Evolutionary conservation across 1,140 invertebrate species (phyloP).

Genomic region (Andrena cerasifolii): DNA sequence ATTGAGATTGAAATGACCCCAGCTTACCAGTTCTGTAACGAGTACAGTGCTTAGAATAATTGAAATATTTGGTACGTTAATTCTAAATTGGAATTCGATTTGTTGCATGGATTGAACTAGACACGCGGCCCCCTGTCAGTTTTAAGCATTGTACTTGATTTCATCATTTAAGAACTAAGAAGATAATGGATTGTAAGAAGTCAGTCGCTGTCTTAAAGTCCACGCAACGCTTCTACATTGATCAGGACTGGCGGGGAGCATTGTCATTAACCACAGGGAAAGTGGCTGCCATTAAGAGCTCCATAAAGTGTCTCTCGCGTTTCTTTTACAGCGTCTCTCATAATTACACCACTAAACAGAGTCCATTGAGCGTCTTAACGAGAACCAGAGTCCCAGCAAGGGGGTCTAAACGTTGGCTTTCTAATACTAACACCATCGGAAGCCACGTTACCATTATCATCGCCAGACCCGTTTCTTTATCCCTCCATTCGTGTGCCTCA

Average conservation of each 20-base stretch:
- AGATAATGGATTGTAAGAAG: too few relatives aligned
- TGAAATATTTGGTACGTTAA: too few relatives aligned
- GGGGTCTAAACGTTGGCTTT: background rate
- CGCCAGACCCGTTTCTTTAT: background rate
- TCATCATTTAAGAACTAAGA: too few relatives aligned
- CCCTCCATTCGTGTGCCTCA: background rate
- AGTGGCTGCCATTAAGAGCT: conserved; percentile 15
- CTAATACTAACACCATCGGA: background rate
- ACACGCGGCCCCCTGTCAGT: too few relatives aligned
- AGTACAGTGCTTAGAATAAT: too few relatives aligned
- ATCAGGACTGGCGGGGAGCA: background rate
- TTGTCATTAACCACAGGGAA: conserved; percentile 6
- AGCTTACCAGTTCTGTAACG: too few relatives aligned
- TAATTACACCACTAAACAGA: background rate
- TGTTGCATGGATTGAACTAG: too few relatives aligned
- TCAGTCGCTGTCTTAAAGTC: background rate
- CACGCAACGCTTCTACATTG: background rate
- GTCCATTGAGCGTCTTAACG: background rate
- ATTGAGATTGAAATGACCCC: too few relatives aligned
- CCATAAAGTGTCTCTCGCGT: conserved; percentile 5
- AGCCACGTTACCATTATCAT: background rate
- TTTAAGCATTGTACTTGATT: too few relatives aligned
- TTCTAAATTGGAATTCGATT: too few relatives aligned
- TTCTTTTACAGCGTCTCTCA: background rate
- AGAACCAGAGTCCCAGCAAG: conserved; percentile 1